Evolutionary conservation across 30 jellyfish, hydroid and myxozoan genomes (phyloP), one percentile per base, ranked within the genome.

Genomic region (Phacellophora camtschatica): DNA sequence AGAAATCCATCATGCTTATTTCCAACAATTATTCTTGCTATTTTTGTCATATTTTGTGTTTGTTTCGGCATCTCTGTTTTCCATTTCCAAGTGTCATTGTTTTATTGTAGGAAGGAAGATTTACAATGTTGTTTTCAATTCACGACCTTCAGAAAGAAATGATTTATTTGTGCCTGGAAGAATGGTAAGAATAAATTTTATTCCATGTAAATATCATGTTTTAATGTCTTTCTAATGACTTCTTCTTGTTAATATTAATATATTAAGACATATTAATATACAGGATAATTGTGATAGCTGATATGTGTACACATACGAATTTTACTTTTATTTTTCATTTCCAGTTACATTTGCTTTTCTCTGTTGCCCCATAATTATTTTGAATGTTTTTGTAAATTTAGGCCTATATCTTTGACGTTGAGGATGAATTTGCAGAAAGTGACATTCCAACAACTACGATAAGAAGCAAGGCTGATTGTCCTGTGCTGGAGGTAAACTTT

Each of bases 381-480:
- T n/a, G n/a, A n/a, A n/a, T n/a, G n/a, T 19, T 22, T 66, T 82
- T 46, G 8, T 5, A 5, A 24, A 25, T 73, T n/a, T 58, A 94
- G 99, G 99, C 99, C 20, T 94, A 94, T 71, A 89, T 87, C 30
- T 94, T 94, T 77, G 96, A 87, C 33, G 42, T 94, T 42, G 99
- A 94, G 23, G 99, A 94, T 54, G 99, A 94, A 49, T 82, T 22
- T 35, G 95, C 79, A 3, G 99, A 94, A 15, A 82, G 89, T 82
- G 99, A 94, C 35, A 82, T 94, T 30, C 99, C 99, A 55, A 94
- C 99, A 13, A 94, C 96, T 15, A 53, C 90, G 1, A 94, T 94
- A 29, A 70, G 99, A 50, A 94, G 99, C 83, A 94, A 94, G 70
- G 97, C 99, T 2, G 99, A 94, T 61, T 94, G 99, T 62, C 99